phyloP scores from a whole-genome alignment of 2,797 vertebrate species.

The Xenopus petersii region DNA sequence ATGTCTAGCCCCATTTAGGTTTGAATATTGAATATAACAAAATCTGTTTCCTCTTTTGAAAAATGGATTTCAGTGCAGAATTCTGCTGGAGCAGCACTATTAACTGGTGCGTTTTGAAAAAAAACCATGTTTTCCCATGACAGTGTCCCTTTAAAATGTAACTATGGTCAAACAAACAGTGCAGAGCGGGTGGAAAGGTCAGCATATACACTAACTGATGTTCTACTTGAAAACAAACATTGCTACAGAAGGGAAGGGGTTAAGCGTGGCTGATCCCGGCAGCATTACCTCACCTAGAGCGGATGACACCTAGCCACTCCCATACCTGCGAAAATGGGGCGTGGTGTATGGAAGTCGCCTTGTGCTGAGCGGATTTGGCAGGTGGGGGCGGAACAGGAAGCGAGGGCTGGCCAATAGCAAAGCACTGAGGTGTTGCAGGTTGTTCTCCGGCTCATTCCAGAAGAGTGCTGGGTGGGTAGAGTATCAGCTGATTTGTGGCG shows the following conservation, averaged over 20 bases:
- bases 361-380: fast-evolving
- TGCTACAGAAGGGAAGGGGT: constrained; percentile 10
- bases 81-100: no score
- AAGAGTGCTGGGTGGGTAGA: background rate
- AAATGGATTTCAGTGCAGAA: no score
- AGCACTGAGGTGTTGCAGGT: constrained; percentile 18
- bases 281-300: constrained; percentile 32
- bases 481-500: background rate
- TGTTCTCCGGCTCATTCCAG: constrained; percentile 20
- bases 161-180: no score
- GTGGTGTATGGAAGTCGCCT: background rate
- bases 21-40: no score
- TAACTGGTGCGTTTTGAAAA: no score
- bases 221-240: background rate
- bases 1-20: no score
- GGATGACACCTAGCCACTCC: constrained; percentile 30
- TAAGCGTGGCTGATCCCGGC: constrained; percentile 18
- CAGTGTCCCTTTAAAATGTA: no score
- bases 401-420: background rate
- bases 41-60: no score
- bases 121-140: no score
- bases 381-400: constrained; percentile 8
- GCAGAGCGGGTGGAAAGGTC: no score
- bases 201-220: no score
- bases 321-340: constrained; percentile 22